phyloP scores from a whole-genome alignment of 2,797 vertebrate genomes.

The Molossus molossus region DNA sequence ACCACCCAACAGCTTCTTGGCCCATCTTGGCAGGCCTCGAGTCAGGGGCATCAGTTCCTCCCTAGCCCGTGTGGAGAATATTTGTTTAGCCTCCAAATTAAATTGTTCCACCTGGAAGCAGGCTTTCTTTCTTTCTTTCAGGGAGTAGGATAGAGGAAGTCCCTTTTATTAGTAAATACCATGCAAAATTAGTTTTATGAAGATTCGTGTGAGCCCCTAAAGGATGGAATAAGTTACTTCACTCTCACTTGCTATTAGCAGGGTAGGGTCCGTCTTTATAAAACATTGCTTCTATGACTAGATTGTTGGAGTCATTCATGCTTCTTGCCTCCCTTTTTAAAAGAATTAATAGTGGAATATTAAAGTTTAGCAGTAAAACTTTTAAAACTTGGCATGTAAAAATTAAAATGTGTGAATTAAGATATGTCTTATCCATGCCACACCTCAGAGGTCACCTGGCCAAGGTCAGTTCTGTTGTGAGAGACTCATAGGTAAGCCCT shows the following conservation, averaged over 20 bases:
- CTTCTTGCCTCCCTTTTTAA: neutral
- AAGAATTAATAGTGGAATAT: neutral
- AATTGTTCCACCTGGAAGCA: neutral
- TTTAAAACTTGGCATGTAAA: conserved; percentile 15
- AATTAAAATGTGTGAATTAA: neutral
- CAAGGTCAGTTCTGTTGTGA: neutral
- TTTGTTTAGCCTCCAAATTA: neutral
- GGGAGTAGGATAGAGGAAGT: neutral
- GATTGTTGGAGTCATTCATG: neutral
- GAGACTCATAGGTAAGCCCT: neutral
- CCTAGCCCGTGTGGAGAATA: neutral
- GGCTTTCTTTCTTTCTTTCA: neutral
- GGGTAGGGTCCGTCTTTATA: neutral
- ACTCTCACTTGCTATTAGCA: neutral
- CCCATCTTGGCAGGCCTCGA: accelerated
- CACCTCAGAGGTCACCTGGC: neutral
- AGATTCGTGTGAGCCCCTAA: neutral
- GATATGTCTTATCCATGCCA: neutral
- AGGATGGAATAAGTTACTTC: neutral
- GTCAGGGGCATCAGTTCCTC: neutral
- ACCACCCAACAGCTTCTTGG: neutral
- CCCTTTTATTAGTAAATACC: neutral
- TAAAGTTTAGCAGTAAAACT: neutral
- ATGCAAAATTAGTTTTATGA: neutral
- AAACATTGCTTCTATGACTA: too few species aligned